Evolutionary conservation across 2,797 vertebrate genomes (phyloP).

Genomic region (Rhinophrynus dorsalis): DNA sequence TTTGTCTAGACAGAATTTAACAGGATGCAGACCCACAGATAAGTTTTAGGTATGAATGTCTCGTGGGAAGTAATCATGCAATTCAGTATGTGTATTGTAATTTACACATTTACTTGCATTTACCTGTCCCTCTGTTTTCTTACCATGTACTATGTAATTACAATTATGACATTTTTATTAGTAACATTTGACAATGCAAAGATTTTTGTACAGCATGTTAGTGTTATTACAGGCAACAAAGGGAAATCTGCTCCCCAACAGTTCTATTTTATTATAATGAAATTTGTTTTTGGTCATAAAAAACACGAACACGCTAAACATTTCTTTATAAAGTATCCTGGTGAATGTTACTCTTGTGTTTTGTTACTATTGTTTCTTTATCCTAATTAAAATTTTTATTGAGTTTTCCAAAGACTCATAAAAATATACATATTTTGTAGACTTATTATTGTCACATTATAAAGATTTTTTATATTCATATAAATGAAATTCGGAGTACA

Average conservation of each 20-base stretch:
- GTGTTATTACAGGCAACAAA: neutral
- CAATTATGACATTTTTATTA: no score
- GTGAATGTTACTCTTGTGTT: neutral
- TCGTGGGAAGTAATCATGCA: no score
- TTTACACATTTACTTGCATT: neutral
- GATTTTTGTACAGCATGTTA: neutral
- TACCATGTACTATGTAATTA: no score
- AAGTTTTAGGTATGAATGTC: no score
- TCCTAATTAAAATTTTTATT: slow-evolving; percentile 12
- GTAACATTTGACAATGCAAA: no score
- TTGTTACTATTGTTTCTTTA: neutral
- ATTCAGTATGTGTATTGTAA: no score
- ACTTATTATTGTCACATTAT: neutral
- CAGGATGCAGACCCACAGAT: no score
- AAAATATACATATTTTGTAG: neutral
- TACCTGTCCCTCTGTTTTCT: no score
- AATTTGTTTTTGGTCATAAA: neutral
- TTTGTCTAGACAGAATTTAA: no score
- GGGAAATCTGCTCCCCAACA: neutral
- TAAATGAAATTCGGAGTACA: neutral
- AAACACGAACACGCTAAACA: neutral
- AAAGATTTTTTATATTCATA: neutral
- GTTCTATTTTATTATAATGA: neutral
- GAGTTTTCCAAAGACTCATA: neutral
- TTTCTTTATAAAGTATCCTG: neutral